These are phyloP conservation scores for Caenorhabditis uteleia DNA, from an alignment of 2,888 invertebrate species.

Conservation along the genomic window DNA sequence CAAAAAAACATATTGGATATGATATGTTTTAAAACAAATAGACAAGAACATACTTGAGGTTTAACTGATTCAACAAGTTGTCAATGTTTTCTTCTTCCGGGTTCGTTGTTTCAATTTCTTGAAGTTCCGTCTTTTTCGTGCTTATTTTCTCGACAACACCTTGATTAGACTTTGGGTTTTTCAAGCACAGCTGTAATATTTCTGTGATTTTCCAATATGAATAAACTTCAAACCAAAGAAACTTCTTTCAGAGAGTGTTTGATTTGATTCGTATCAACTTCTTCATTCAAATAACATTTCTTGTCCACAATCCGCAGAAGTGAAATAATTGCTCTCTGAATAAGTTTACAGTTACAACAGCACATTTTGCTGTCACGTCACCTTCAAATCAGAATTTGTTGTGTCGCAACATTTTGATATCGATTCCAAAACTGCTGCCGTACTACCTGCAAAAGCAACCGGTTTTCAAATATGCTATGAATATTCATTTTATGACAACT, in stretches of 20 bases:
- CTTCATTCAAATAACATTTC: slow-evolving; percentile 29
- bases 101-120: slow-evolving; percentile 24
- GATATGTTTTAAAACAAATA: background rate
- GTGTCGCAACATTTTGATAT: slow-evolving; percentile 40
- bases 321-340: slow-evolving; percentile 34
- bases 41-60: slow-evolving; percentile 43
- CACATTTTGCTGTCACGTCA: background rate
- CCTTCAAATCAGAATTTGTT: slow-evolving; percentile 26
- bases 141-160: background rate
- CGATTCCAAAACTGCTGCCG: slow-evolving; percentile 42
- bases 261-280: slow-evolving; percentile 29
- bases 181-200: slow-evolving; percentile 19
- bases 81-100: slow-evolving; percentile 54
- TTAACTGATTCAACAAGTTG: slow-evolving; percentile 55
- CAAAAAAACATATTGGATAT: slow-evolving; percentile 2
- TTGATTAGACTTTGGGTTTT: slow-evolving; percentile 16
- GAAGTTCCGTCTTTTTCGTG: slow-evolving; percentile 18
- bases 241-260: slow-evolving; percentile 33
- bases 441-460: slow-evolving; percentile 44
- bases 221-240: background rate
- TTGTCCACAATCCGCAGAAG: slow-evolving; percentile 34
- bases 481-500: slow-evolving; percentile 3
- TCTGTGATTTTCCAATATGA: background rate
- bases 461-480: too few species aligned
- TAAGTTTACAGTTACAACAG: background rate